These are phyloP conservation scores for Protonemura montana DNA, from an alignment of 2,888 invertebrate genomes.

Conservation along the genomic window DNA sequence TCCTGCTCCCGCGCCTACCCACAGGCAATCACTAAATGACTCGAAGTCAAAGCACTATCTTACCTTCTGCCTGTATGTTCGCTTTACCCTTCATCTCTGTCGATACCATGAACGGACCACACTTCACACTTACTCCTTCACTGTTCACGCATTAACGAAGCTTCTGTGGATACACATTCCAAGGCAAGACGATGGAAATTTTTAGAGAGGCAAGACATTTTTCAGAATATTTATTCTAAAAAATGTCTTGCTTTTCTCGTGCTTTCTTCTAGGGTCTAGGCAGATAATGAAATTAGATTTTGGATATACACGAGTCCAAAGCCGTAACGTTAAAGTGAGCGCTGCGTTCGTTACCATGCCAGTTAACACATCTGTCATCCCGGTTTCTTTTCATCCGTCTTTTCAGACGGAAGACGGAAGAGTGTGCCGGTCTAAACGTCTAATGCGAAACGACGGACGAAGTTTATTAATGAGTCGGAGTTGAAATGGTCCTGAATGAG, in stretches of 20 bases:
- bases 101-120: not conserved
- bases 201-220: too few species aligned
- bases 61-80: not conserved
- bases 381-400: not conserved
- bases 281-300: not conserved
- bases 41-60: not conserved
- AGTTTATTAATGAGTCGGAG: not conserved
- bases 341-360: not conserved
- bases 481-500: conserved; percentile 9
- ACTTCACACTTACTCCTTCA: not conserved
- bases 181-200: not conserved
- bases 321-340: not conserved
- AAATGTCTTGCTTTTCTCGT: not conserved
- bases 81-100: not conserved
- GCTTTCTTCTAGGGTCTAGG: too few species aligned
- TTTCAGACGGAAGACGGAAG: not conserved
- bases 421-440: not conserved
- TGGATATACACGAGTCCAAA: not conserved
- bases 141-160: not conserved
- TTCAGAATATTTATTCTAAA: not conserved
- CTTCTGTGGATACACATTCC: not conserved
- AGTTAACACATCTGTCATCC: not conserved
- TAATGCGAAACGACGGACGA: conserved; percentile 7
- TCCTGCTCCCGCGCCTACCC: not conserved
- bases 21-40: not conserved